Conservation (phyloP, 2,797 vertebrate species). For the Coendou prehensilis region DNA sequence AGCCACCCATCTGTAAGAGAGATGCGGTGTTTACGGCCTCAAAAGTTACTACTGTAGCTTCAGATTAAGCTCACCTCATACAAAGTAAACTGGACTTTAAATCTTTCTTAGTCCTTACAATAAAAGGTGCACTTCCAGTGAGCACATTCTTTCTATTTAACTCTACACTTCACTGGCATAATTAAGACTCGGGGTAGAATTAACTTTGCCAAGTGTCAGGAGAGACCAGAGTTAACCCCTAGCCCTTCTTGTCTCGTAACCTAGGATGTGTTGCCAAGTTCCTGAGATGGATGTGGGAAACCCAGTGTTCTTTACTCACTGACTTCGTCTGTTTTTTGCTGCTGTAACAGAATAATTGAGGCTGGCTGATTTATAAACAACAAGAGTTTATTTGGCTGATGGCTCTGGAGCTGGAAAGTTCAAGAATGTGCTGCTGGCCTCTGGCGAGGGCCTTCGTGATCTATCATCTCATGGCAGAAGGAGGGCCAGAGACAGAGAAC, state of each 20-base stretch:
- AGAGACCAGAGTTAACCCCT: constrained; percentile 79
- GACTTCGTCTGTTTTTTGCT: not conserved
- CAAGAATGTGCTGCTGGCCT: not conserved
- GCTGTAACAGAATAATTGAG: not conserved
- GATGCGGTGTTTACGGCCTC: not conserved
- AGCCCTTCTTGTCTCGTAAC: constrained; percentile 78
- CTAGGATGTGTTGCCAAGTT: constrained; percentile 67
- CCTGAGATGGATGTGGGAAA: constrained; percentile 68
- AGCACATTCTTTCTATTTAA: constrained; percentile 87
- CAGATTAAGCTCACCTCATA: constrained; percentile 72
- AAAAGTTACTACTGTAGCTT: constrained; percentile 58
- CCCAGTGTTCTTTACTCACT: not conserved
- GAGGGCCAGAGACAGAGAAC: not conserved
- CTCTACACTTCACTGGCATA: constrained; percentile 85
- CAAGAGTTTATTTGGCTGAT: not conserved
- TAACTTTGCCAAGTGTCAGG: constrained; percentile 85
- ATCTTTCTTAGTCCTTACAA: constrained; percentile 79
- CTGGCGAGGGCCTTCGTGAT: too few relatives aligned
- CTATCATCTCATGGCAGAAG: not conserved
- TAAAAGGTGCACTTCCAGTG: constrained; percentile 84
- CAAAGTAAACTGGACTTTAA: constrained; percentile 84
- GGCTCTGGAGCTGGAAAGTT: not conserved
- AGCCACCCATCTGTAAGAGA: constrained; percentile 18
- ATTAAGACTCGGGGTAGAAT: constrained; percentile 89
- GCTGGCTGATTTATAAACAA: not conserved